A percentile compares a stretch with the other conserved stretches of the same genome.
These are phyloP conservation scores for Gymnoscopelus microlampas DNA, from an alignment of 2,797 vertebrate species.

Conservation along the genomic window DNA sequence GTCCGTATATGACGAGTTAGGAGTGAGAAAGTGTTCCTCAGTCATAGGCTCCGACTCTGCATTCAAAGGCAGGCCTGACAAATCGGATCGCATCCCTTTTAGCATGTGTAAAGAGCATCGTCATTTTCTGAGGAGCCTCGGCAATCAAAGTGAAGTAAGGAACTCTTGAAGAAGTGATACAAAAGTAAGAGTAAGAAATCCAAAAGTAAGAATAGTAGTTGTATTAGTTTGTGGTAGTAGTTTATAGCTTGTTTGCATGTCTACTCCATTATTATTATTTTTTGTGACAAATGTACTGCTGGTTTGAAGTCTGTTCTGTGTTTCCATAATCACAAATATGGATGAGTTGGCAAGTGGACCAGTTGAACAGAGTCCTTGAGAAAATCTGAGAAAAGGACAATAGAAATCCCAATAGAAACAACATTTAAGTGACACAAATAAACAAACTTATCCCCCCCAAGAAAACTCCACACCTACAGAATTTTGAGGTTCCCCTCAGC, in stretches of 20 bases:
- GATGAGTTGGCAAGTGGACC: conserved; percentile 35
- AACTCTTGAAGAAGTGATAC: conserved; percentile 58
- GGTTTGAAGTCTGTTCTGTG: conserved; percentile 49
- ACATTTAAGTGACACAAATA: conserved; percentile 37
- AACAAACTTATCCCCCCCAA: conserved; percentile 32
- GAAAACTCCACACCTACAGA: conserved; percentile 25
- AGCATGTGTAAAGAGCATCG: not conserved
- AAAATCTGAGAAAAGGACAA: conserved; percentile 41
- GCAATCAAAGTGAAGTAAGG: conserved; percentile 76
- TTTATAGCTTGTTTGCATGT: conserved; percentile 42
- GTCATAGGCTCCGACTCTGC: no score
- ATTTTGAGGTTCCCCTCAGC: conserved; percentile 26
- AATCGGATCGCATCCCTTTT: conserved; percentile 26
- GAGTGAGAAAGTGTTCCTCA: no score
- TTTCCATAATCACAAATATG: conserved; percentile 46
- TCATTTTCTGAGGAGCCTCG: conserved; percentile 66
- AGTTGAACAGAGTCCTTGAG: conserved; percentile 59
- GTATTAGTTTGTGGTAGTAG: conserved; percentile 45
- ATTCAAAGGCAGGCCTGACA: conserved; percentile 23
- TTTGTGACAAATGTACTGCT: conserved; percentile 60
- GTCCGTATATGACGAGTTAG: no score
- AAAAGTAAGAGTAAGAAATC: conserved; percentile 53
- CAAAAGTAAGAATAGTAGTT: conserved; percentile 54
- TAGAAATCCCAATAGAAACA: conserved; percentile 27
- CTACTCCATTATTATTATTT: conserved; percentile 18